Evolutionary conservation across 23 tunicate species (phyloP).

Genomic region (Ascidia mentula): DNA sequence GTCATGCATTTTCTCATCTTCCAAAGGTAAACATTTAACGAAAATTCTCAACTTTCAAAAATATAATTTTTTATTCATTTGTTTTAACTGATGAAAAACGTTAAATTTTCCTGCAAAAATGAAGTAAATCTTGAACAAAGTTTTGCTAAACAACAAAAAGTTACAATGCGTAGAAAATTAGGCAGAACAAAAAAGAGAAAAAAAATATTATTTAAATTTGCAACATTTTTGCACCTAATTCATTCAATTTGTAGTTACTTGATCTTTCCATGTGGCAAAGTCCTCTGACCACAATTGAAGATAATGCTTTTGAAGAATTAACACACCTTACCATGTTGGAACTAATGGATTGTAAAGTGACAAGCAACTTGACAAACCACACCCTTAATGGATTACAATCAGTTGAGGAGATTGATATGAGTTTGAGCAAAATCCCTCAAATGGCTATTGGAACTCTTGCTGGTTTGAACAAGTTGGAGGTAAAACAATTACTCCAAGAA

Average conservation of each 20-base stretch:
- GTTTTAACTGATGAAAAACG: too few species aligned
- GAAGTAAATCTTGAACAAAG: too few species aligned
- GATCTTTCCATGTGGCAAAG: slow-evolving; percentile 30
- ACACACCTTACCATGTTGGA: slow-evolving; percentile 13
- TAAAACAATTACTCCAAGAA: too few species aligned
- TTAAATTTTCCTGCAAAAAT: too few species aligned
- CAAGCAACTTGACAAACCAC: slow-evolving; percentile 9
- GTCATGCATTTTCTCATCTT: not conserved
- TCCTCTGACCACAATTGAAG: slow-evolving; percentile 14
- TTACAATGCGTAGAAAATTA: too few species aligned
- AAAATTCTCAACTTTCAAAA: too few species aligned
- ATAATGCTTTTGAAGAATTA: slow-evolving; percentile 22
- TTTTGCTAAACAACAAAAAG: too few species aligned
- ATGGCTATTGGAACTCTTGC: slow-evolving; percentile 24
- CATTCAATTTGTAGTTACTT: slow-evolving; percentile 5
- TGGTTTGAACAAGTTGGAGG: slow-evolving; percentile 17
- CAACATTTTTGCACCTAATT: too few species aligned
- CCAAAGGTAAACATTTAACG: slow-evolving; percentile 5
- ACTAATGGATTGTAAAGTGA: slow-evolving; percentile 27
- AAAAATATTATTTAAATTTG: too few species aligned
- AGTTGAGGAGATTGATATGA: slow-evolving; percentile 9
- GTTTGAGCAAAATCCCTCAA: slow-evolving; percentile 23
- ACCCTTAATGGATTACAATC: slow-evolving; percentile 22
- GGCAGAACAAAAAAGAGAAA: too few species aligned
- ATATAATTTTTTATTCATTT: too few species aligned